phyloP scores from a whole-genome alignment of 2,888 invertebrate genomes.

The Archips crataeganus region DNA sequence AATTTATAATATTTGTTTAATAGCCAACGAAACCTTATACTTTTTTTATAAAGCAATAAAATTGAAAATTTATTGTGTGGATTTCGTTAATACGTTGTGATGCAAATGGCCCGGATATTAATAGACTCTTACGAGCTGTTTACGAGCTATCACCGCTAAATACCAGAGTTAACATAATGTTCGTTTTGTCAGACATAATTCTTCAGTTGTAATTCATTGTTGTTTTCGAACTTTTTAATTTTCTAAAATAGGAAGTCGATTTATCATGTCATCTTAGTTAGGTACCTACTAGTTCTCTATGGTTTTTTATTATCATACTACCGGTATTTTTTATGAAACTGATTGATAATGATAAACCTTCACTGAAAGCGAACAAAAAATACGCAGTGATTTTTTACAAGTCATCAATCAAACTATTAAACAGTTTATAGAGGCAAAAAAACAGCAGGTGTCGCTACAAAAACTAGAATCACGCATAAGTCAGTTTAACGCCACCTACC shows the following conservation, averaged over 20 bases:
- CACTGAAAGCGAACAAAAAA: not conserved
- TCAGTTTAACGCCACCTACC: not conserved
- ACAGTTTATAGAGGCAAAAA: not conserved
- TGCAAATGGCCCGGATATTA: slow-evolving; percentile 48
- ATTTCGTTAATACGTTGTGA: slow-evolving; percentile 61
- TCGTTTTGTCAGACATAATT: slow-evolving; percentile 1
- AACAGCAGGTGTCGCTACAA: not conserved
- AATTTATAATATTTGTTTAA: slow-evolving; percentile 58
- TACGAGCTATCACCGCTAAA: slow-evolving; percentile 32
- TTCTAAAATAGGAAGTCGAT: not conserved
- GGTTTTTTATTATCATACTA: not conserved
- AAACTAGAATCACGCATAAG: not conserved
- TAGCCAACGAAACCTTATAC: slow-evolving; percentile 46
- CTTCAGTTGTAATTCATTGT: not conserved
- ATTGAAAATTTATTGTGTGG: slow-evolving; percentile 56
- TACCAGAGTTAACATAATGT: slow-evolving; percentile 19
- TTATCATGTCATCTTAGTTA: not conserved
- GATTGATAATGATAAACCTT: not conserved
- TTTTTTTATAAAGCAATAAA: slow-evolving; percentile 59
- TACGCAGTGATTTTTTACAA: slow-evolving; percentile 14
- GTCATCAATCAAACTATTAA: not conserved
- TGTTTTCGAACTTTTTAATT: not conserved
- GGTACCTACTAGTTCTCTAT: not conserved
- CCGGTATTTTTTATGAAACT: not conserved
- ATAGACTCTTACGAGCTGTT: slow-evolving; percentile 40